phyloP scores from a whole-genome alignment of 2,888 invertebrate species.

The Nycteola revayana region DNA sequence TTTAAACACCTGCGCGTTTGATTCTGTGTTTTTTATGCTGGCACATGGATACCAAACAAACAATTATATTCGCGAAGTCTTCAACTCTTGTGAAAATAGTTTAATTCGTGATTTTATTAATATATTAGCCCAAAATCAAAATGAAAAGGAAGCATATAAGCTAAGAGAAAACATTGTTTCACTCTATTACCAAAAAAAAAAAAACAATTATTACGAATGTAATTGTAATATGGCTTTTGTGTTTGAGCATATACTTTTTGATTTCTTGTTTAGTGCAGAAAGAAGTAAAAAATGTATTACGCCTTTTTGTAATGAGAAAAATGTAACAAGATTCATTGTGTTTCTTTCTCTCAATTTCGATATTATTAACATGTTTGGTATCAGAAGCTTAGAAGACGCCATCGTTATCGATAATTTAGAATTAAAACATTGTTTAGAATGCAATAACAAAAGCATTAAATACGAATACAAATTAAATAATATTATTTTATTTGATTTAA shows the following conservation, averaged over 20 bases:
- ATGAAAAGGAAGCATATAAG: constrained; percentile 12
- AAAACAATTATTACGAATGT: constrained; percentile 13
- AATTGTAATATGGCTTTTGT: constrained; percentile 16
- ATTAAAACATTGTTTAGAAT: constrained; percentile 2
- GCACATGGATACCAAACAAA: constrained; percentile 14
- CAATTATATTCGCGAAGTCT: constrained; percentile 9
- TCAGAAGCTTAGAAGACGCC: constrained; percentile 3
- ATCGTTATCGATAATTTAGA: constrained; percentile 1
- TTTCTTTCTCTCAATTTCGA: constrained; percentile 5
- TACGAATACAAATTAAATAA: constrained; percentile 11
- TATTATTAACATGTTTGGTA: constrained; percentile 3
- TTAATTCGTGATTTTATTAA: constrained; percentile 14
- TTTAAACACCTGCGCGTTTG: constrained; percentile 14
- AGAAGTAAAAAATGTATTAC: constrained; percentile 12
- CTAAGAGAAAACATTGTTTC: constrained; percentile 10
- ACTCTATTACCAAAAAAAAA: constrained; percentile 7
- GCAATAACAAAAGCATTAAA: constrained; percentile 6
- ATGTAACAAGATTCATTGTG: constrained; percentile 10
- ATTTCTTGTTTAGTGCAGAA: constrained; percentile 9
- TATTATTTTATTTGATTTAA: constrained; percentile 4
- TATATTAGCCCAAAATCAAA: constrained; percentile 12
- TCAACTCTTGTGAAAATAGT: constrained; percentile 8
- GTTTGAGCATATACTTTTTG: constrained; percentile 10
- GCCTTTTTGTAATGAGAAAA: constrained; percentile 10
- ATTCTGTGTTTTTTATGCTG: constrained; percentile 13